Conservation (phyloP, 2,113 vertebrate species). For the Onychostoma macrolepis region DNA sequence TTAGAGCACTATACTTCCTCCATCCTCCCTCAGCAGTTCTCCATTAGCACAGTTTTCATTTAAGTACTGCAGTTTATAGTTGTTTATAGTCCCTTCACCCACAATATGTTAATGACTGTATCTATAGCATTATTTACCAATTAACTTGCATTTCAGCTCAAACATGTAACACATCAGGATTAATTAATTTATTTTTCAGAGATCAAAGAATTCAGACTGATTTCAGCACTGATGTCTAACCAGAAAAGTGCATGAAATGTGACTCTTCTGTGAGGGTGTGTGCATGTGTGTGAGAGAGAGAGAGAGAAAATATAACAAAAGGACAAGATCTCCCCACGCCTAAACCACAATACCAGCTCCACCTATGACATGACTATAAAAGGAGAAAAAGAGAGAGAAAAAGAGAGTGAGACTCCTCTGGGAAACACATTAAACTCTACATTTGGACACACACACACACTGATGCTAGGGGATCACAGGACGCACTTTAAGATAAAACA, state of each 20-base stretch:
- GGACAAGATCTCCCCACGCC: not conserved
- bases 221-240: not conserved
- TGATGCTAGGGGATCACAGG: not conserved
- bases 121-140: not conserved
- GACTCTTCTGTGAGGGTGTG: slow-evolving; percentile 19
- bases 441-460: not conserved
- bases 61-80: not conserved
- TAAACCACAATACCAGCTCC: slow-evolving; percentile 36
- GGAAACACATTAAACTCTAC: not conserved
- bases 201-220: not conserved
- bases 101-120: not conserved
- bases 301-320: not conserved
- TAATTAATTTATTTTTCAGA: too few species aligned
- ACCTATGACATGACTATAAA: slow-evolving; percentile 28
- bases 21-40: not conserved
- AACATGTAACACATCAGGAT: not conserved
- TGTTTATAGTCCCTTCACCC: not conserved
- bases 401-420: not conserved
- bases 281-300: not conserved
- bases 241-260: not conserved
- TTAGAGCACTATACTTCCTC: not conserved
- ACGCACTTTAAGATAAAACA: not conserved
- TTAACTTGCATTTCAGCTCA: not conserved
- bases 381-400: not conserved
- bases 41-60: not conserved